Base-by-base conservation (phyloP, 2,888 invertebrate species). In the Melanophora roralis region DNA sequence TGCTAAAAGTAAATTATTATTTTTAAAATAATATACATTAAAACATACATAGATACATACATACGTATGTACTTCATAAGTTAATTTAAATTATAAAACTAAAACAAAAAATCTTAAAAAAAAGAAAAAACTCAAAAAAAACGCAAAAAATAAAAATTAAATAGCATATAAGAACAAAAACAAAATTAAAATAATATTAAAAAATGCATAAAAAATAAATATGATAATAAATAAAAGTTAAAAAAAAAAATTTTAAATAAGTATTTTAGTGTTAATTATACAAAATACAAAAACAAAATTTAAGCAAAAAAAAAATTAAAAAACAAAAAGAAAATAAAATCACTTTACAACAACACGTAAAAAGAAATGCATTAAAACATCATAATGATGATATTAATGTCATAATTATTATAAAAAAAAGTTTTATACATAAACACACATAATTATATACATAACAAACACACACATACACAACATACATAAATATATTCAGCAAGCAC, bases 201-300 rank as follows among this genome's bases (percentile, higher is more conserved):
- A 68, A 64, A 62, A 47, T 59, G 12, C 32, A 51, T 72, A 68
- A 72, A 69, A 81, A 38, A 32, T 81, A 78, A 81, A 69, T 69
- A 80, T 69, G 72, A 71, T n/a, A n/a, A n/a, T n/a, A n/a, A n/a
- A n/a, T 27, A 27, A 5, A 65, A 73, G 47, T 73, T 78, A 60
- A 49, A 45, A 81, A 72, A 71, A 67, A 74, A 80, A 73, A 82
- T 88, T 88, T 88, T 88, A 84, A 86, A 88, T 88, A 88, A 88
- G 87, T 88, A 88, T 88, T 88, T 88, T 88, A 88, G 87, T 87
- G 87, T 88, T 88, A 88, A 88, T 88, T 88, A 88, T 86, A 88
- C 78, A 83, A 83, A 86, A 27, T 27, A 83, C 74, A 85, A 82
- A 68, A 12, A 59, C 11, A 21, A 49, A 74, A 78, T n/a, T 47